Evolutionary conservation across 2,888 invertebrate genomes (phyloP), one percentile per base, ranked within the genome.

Genomic region (Drosophila atripex): DNA sequence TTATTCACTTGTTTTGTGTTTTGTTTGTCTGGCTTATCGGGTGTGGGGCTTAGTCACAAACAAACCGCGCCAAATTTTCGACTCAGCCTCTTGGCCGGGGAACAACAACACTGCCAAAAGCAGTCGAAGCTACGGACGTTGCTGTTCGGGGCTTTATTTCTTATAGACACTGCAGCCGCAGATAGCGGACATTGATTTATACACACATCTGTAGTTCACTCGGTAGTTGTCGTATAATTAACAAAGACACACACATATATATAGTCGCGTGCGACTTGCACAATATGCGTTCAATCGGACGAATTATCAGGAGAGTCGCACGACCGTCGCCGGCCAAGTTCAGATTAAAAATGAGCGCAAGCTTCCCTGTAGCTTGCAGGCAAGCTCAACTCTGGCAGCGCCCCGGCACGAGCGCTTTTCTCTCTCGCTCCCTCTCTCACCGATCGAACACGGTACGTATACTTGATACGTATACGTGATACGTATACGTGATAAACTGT

Each of bases 261-360:
- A 43, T 21, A 39, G 53, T 70, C 41, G 57, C 65, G 64, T 69
- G 71, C 54, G 85, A 65, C 76, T 80, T 86, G 79, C 76, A 73
- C 83, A 78, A 78, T 68, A 53, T 41, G 39, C 46, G 46, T 23
- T 51, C 35, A 39, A 57, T 46, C 43, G 25, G n/a, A 50, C 46
- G 23, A 39, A 46, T 54, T 47, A 32, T 21, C 21, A 8, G 38
- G 28, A 46, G 28, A 28, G 28, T 28, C 9, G 28, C 55, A 71
- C 84, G 59, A 56, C 74, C 52, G 66, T 41, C 53, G 50, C 52
- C 85, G 73, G 47, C 58, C 43, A 71, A 61, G 70, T 69, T 56
- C 41, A 64, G 66, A 63, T 64, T 57, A 30, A 51, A 69, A 80
- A 76, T 82, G 74, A 80, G 53, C 69, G 38, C 25, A 50, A 41